phyloP scores from a whole-genome alignment of 2,113 vertebrate species.

The Amphiprion ocellaris region DNA sequence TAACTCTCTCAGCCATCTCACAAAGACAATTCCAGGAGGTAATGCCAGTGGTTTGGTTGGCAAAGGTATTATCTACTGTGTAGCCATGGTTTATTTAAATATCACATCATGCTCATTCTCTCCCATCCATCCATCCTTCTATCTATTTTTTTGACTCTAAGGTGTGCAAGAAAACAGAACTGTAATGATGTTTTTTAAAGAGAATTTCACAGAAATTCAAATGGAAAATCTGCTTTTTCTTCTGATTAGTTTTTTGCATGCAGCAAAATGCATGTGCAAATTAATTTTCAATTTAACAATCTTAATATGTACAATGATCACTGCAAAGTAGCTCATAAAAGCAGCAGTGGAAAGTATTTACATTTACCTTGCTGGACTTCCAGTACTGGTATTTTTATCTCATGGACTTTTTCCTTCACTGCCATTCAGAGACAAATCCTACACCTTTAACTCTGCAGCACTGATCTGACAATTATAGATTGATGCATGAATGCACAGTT shows the following conservation, averaged over 20 bases:
- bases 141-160: too few species aligned
- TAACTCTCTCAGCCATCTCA: constrained; percentile 9
- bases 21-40: constrained; percentile 20
- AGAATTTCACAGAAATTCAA: background rate
- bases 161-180: background rate
- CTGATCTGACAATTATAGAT: background rate
- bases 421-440: background rate
- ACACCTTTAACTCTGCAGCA: background rate
- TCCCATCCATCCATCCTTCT: background rate
- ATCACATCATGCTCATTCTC: background rate
- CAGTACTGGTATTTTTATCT: too few species aligned
- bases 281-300: too few species aligned
- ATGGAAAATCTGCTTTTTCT: too few species aligned
- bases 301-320: too few species aligned
- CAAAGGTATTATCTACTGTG: constrained; percentile 13
- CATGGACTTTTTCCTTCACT: too few species aligned
- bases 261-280: too few species aligned
- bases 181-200: background rate
- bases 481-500: too few species aligned
- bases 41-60: background rate
- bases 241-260: too few species aligned
- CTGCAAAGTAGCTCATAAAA: too few species aligned
- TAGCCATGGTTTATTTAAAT: constrained; percentile 13
- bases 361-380: too few species aligned
- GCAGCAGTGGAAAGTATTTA: too few species aligned